These are phyloP conservation scores for Cosmia trapezina DNA, from an alignment of 2,888 invertebrate genomes.

Conservation along the genomic window DNA sequence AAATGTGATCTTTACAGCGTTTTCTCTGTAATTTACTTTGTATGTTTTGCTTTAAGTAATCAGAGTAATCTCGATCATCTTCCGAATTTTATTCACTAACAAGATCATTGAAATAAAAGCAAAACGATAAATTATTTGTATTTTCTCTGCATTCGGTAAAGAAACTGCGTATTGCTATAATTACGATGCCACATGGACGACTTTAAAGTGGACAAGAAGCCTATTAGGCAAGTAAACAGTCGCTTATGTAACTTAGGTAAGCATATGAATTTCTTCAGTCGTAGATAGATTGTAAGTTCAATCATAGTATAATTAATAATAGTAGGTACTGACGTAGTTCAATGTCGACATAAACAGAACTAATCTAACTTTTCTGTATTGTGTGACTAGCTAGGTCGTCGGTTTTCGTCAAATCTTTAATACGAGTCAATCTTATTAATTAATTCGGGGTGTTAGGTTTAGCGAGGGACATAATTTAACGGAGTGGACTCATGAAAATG, in stretches of 20 bases:
- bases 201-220: constrained; percentile 13
- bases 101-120: neutral
- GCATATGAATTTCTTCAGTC: neutral
- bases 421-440: neutral
- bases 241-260: neutral
- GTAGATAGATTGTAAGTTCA: neutral
- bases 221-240: constrained; percentile 8
- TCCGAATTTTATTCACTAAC: neutral
- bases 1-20: neutral
- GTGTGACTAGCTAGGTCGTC: neutral
- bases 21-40: neutral
- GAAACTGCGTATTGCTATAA: constrained; percentile 1
- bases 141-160: constrained; percentile 1
- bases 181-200: constrained; percentile 13
- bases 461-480: too few relatives aligned
- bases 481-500: too few relatives aligned
- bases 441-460: too few relatives aligned
- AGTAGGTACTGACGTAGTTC: too few relatives aligned
- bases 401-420: neutral
- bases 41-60: neutral
- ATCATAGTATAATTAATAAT: too few relatives aligned
- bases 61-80: neutral
- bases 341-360: neutral
- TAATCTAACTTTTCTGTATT: neutral
- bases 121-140: neutral